phyloP scores from a whole-genome alignment of 2,113 vertebrate species.

The Pitta sordida region DNA sequence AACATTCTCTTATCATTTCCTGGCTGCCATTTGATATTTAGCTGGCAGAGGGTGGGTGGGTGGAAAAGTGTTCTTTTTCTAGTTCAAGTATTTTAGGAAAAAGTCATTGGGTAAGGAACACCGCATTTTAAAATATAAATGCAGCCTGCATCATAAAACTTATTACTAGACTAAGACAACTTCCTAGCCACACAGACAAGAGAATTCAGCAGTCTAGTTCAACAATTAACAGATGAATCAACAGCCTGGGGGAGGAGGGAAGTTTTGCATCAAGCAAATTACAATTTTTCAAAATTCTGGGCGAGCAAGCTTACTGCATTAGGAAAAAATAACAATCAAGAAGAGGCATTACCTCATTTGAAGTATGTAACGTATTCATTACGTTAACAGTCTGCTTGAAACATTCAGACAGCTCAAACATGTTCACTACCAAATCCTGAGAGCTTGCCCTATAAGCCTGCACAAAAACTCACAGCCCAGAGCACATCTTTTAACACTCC shows the following conservation, averaged over 20 bases:
- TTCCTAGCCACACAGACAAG: background rate
- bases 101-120: slow-evolving; percentile 2
- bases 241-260: background rate
- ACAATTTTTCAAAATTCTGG: background rate
- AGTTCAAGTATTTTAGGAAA: slow-evolving; percentile 46
- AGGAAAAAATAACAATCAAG: background rate
- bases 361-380: background rate
- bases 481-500: background rate
- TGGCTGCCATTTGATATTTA: slow-evolving; percentile 39
- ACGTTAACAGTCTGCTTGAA: background rate
- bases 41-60: slow-evolving; percentile 38
- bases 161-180: slow-evolving; percentile 6
- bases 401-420: background rate
- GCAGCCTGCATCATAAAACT: background rate
- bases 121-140: background rate
- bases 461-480: background rate
- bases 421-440: background rate
- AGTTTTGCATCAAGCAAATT: background rate
- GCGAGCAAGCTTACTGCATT: background rate
- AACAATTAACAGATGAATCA: background rate
- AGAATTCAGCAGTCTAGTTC: background rate
- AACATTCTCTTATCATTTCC: slow-evolving; percentile 15
- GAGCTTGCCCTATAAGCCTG: background rate
- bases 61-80: slow-evolving; percentile 20
- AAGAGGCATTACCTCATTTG: background rate